Evolutionary conservation across 2,888 invertebrate genomes (phyloP), one percentile per base, ranked within the genome.

Genomic region (Drosophila subquinaria): DNA sequence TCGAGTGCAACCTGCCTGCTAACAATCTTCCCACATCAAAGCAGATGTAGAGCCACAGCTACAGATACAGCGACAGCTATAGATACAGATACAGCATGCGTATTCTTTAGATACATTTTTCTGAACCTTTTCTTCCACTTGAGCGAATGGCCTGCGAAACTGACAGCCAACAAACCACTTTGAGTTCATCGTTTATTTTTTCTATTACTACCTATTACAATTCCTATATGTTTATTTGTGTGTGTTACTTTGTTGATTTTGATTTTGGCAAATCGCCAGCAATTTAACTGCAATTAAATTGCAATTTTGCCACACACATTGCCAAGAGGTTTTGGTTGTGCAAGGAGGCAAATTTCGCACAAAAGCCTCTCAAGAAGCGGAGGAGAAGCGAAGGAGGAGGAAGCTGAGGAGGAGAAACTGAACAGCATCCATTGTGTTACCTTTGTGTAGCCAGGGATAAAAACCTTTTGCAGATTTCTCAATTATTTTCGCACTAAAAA

Each of bases 251-350:
- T 72, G 65, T 69, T 75, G 76, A 74, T 87, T 82, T 86, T 45
- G 45, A 55, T 55, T 67, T 75, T 75, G 68, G 75, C 81, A 69
- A 91, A 91, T 90, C 81, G 87, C 77, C 73, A 82, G 86, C 89
- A 83, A 90, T 90, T 90, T 89, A 87, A 89, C 86, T 87, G 80
- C 90, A 91, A 91, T 91, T 91, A 82, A 84, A 89, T 87, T 88
- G 78, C 87, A 84, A 88, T 88, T 38, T 60, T 79, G 63, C 82
- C 85, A 78, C 84, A 84, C 84, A 80, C 86, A 85, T 56, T 62
- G 72, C 47, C 35, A 33, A 20, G 13, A 13, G 69, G 56, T 60
- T 53, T 17, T n/a, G 4, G 3, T 17, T 51, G 60, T 63, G 69
- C 65, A 75, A 67, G 72, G 27, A 76, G 74, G 72, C 81, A 64